Percentiles rank a stretch among this genome's conserved stretches.
Conservation (phyloP, 2,888 invertebrate species). For the Caenorhabditis zanzibari region DNA sequence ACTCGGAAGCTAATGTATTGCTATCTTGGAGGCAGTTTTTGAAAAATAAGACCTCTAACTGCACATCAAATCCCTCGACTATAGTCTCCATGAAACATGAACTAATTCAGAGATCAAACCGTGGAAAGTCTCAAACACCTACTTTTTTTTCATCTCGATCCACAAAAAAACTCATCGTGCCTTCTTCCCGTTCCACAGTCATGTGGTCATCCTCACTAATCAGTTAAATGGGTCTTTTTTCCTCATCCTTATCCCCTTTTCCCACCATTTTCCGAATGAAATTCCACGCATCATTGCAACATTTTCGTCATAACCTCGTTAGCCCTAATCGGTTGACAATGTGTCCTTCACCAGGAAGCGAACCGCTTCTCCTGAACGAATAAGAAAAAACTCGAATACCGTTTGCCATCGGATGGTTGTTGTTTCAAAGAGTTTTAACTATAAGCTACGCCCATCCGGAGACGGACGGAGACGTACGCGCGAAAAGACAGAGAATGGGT, state of each 20-base stretch:
- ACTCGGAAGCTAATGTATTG: too few species aligned
- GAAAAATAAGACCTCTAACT: too few species aligned
- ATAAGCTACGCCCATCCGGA: slow-evolving; percentile 55
- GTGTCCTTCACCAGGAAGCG: slow-evolving; percentile 25
- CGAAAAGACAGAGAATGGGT: slow-evolving; percentile 5
- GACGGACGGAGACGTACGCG: slow-evolving; percentile 9
- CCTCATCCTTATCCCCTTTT: background rate
- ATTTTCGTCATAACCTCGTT: slow-evolving; percentile 63
- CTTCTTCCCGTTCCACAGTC: slow-evolving; percentile 40
- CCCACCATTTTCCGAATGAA: slow-evolving; percentile 9
- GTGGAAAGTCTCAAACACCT: slow-evolving; percentile 22
- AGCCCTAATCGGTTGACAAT: slow-evolving; percentile 46
- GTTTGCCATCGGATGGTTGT: slow-evolving; percentile 56
- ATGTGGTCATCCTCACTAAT: slow-evolving; percentile 42
- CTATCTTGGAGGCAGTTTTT: too few species aligned
- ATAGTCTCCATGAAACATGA: background rate
- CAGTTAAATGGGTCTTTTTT: slow-evolving; percentile 21
- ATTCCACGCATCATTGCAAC: slow-evolving; percentile 62
- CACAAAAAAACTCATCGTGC: slow-evolving; percentile 32
- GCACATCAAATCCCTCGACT: background rate
- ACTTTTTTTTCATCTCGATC: slow-evolving; percentile 14
- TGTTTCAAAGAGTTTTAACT: slow-evolving; percentile 59
- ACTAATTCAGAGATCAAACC: slow-evolving; percentile 42
- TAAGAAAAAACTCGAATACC: slow-evolving; percentile 60
- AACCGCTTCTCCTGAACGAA: slow-evolving; percentile 31